Conservation (phyloP, 2,113 vertebrate species). For the Ochotona curzoniae region DNA sequence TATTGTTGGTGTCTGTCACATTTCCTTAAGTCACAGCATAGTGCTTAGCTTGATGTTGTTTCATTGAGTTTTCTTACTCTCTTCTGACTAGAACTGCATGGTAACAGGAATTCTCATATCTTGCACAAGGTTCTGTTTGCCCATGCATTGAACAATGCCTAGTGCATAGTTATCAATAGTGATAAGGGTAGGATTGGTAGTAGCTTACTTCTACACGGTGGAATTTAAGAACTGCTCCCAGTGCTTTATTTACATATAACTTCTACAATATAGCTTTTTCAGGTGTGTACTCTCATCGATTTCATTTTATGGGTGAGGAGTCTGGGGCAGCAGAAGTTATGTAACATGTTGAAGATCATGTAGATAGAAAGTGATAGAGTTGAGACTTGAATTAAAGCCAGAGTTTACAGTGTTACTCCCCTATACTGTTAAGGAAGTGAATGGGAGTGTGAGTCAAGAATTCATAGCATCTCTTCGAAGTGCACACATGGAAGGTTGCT, state of each 20-base stretch:
- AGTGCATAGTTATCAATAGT: not conserved
- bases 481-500: fast-evolving
- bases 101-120: not conserved
- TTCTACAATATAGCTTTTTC: not conserved
- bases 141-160: not conserved
- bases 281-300: not conserved
- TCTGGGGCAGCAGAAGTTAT: not conserved
- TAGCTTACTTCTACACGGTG: not conserved
- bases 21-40: not conserved
- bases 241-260: not conserved
- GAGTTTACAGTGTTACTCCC: not conserved
- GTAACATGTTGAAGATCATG: not conserved
- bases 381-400: not conserved
- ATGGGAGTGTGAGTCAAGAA: too few relatives aligned
- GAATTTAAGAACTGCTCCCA: not conserved
- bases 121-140: not conserved
- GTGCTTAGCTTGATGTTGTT: not conserved
- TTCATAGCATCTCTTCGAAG: not conserved
- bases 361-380: not conserved
- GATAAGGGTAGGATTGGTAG: too few relatives aligned
- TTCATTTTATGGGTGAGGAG: not conserved
- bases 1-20: fast-evolving
- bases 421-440: not conserved
- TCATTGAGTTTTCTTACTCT: not conserved
- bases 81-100: not conserved